Conservation (phyloP, 2,888 invertebrate genomes). For the Sturmia bella region DNA sequence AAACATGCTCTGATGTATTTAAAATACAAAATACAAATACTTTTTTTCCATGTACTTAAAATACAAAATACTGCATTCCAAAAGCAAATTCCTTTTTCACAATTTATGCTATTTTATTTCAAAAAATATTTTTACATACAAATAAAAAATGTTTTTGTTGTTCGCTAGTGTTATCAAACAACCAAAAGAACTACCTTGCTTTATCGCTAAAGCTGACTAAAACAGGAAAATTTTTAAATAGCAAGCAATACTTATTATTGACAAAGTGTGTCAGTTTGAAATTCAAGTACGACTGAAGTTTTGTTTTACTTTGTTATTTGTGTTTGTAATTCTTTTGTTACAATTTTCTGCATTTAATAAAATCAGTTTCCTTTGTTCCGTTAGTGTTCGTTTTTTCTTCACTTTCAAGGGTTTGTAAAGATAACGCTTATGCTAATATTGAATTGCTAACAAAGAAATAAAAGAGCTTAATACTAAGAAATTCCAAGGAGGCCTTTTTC, state of each 20-base stretch:
- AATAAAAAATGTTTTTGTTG: no score
- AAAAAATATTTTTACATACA: no score
- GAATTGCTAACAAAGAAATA: background rate
- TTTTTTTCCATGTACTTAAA: no score
- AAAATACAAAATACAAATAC: no score
- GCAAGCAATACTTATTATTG: constrained; percentile 6
- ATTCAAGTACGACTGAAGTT: background rate
- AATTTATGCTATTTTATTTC: no score
- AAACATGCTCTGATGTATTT: no score
- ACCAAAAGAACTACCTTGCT: background rate
- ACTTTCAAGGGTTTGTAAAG: background rate
- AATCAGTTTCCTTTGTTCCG: constrained; percentile 27
- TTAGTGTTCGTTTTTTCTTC: background rate
- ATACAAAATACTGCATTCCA: no score
- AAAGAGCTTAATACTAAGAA: background rate
- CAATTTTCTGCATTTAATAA: constrained; percentile 32
- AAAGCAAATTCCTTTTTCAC: no score
- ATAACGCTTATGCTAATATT: constrained; percentile 22
- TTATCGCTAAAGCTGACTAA: background rate
- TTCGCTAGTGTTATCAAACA: constrained; percentile 15
- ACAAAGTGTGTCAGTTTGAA: constrained; percentile 11
- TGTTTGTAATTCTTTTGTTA: constrained; percentile 31
- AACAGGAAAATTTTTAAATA: background rate
- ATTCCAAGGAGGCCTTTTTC: background rate
- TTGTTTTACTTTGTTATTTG: constrained; percentile 37